Evolutionary conservation across 2,113 vertebrate species (phyloP), one percentile per base, ranked within the genome.

Genomic region (Hydropotes inermis): DNA sequence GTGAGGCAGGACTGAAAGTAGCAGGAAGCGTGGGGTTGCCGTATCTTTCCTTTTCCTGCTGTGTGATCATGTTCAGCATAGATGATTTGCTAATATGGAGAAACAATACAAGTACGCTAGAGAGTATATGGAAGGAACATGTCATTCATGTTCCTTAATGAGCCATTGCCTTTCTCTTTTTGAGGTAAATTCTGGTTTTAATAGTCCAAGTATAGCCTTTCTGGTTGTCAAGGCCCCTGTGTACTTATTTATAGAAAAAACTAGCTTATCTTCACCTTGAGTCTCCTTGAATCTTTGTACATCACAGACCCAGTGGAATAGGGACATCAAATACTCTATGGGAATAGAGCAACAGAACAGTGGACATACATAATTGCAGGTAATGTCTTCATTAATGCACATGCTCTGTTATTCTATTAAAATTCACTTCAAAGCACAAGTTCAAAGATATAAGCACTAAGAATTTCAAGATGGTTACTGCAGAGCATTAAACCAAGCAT

Each of bases 371-470:
- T 14, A 17, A 8, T 23, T 74, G 10, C 5, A 45, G 43, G 39
- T 88, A 89, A 45, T 28, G 27, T 61, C 19, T 60, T 27, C 13
- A 19, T 2, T 91, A 45, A 15, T 13, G 33, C 7, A 27, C 36
- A 43, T 7, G 6, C 43, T 94, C 17, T 8, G 6, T 39, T 95
- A 11, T 60, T 3, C 15, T 7, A 64, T 3, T 76, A n/a, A 14
- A 93, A 87, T 45, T 88, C 33, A 70, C 45, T 78, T 70, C 47
- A 89, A 81, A 87, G 50, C 7, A 78, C 10, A 91, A 58, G 13
- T 43, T 54, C 23, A 58, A 67, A 76, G 17, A 45, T 88, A 30
- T 88, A 94, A 93, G 50, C 50, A 61, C 78, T 88, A 64, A 88
- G 16, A 94, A 89, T 86, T 85, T 78, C 11, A 87, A 93, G 25